A percentile compares a stretch with the other conserved stretches of the same genome.
Evolutionary conservation across 2,113 vertebrate genomes (phyloP).

Genomic region (Pomatostomus ruficeps): DNA sequence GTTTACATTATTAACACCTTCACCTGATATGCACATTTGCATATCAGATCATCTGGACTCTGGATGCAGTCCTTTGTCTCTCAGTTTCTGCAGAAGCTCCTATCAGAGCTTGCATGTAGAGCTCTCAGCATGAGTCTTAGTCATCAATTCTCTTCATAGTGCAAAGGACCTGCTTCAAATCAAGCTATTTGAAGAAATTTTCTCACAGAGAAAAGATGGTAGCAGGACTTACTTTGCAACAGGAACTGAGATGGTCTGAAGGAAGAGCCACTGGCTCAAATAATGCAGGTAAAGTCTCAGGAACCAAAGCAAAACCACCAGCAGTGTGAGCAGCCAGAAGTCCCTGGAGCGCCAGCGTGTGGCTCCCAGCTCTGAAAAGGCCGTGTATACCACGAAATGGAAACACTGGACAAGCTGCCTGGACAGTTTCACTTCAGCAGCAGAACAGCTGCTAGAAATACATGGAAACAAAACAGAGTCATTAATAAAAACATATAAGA

Average conservation of each 20-base stretch:
- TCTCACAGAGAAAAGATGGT: neutral
- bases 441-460: constrained; percentile 37
- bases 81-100: neutral
- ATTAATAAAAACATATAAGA: accelerated
- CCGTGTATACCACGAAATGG: constrained; percentile 60
- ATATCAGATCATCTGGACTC: neutral
- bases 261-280: constrained; percentile 91
- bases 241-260: constrained; percentile 82
- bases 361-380: constrained; percentile 77
- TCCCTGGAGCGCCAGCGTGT: constrained; percentile 66
- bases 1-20: neutral
- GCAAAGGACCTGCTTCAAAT: neutral
- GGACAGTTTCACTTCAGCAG: neutral
- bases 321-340: constrained; percentile 75
- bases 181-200: neutral
- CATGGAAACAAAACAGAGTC: neutral
- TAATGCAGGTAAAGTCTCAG: constrained; percentile 91
- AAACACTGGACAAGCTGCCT: constrained; percentile 38
- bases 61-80: neutral
- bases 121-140: neutral
- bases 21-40: neutral
- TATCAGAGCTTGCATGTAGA: neutral
- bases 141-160: neutral
- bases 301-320: constrained; percentile 86
- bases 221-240: constrained; percentile 85